These are phyloP conservation scores for Nebria salina DNA, from an alignment of 2,888 invertebrate genomes.

Conservation along the genomic window DNA sequence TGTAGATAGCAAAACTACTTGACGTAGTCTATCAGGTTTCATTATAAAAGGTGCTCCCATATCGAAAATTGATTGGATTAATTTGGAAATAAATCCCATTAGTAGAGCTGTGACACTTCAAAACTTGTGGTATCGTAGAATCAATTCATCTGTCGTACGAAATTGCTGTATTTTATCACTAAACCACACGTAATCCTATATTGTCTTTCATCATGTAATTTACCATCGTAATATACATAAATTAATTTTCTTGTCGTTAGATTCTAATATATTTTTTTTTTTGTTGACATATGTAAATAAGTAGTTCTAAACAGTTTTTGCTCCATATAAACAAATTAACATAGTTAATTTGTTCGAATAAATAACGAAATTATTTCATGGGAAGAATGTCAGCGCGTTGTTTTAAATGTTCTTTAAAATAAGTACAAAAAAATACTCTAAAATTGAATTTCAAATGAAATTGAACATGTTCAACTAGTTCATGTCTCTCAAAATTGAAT, in stretches of 20 bases:
- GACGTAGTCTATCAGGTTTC: too few species aligned
- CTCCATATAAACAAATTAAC: neutral
- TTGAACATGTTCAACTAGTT: neutral
- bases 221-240: neutral
- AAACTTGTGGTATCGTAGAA: neutral
- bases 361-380: neutral
- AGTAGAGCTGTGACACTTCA: neutral
- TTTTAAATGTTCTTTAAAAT: neutral
- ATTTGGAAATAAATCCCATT: neutral
- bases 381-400: neutral
- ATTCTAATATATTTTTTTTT: neutral
- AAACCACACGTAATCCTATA: neutral
- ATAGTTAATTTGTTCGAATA: neutral
- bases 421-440: neutral
- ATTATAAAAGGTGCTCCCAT: neutral
- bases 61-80: neutral
- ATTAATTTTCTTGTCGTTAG: neutral
- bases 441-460: neutral
- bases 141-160: neutral
- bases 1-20: too few species aligned
- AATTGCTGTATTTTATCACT: neutral
- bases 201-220: neutral
- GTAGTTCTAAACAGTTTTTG: neutral
- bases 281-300: neutral
- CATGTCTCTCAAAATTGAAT: neutral